These are phyloP conservation scores for Calliphora vicina DNA, from an alignment of 1,140 invertebrate genomes.

Conservation along the genomic window DNA sequence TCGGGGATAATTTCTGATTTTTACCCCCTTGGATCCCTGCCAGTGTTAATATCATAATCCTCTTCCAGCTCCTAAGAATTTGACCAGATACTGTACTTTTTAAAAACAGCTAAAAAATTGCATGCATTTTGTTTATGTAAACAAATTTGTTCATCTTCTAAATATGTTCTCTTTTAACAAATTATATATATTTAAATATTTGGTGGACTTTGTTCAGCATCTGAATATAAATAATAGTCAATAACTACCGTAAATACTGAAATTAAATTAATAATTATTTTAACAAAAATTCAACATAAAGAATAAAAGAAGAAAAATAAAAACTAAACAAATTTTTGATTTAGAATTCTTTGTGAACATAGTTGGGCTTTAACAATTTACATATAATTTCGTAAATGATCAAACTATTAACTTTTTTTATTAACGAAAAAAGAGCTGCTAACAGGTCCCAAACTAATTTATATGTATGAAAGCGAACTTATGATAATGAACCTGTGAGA, in stretches of 20 bases:
- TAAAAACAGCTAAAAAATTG: background rate
- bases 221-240: no score
- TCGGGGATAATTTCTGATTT: no score
- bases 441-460: background rate
- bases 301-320: background rate
- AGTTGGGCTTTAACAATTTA: no score
- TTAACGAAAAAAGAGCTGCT: background rate
- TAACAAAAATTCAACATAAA: no score
- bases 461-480: background rate
- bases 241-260: no score
- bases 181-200: background rate
- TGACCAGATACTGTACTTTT: background rate
- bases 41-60: no score
- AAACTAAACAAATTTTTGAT: background rate
- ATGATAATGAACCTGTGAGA: background rate
- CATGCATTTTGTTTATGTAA: no score
- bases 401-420: no score
- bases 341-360: no score
- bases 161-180: background rate
- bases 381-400: no score
- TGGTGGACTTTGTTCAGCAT: background rate
- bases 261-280: no score
- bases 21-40: no score
- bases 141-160: background rate
- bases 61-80: background rate